Evolutionary conservation across 2,113 vertebrate species (phyloP).

Genomic region (Myiozetetes cayanensis): DNA sequence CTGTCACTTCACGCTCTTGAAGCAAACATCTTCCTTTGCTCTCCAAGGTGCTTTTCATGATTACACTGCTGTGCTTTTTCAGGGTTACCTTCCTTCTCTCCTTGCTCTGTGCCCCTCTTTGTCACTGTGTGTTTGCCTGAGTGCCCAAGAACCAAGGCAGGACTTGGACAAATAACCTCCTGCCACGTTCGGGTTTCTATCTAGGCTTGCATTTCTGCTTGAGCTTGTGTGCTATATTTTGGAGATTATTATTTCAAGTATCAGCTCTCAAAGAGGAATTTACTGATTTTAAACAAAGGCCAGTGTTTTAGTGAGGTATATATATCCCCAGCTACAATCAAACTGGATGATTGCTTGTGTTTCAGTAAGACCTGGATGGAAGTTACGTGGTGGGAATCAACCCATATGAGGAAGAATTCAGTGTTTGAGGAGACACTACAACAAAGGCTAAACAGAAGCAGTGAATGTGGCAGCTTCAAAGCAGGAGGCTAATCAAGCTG

Average conservation of each 20-base stretch:
- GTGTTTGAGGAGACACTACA: neutral
- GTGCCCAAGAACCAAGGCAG: neutral
- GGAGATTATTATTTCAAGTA: neutral
- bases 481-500: neutral
- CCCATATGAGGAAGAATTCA: neutral
- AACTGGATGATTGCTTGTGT: neutral
- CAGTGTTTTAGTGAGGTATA: neutral
- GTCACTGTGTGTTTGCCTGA: rapidly evolving
- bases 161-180: neutral
- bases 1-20: neutral
- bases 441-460: neutral
- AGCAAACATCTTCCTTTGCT: neutral
- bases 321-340: neutral
- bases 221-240: neutral
- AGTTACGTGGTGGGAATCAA: neutral
- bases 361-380: neutral
- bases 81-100: neutral
- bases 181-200: neutral
- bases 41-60: neutral
- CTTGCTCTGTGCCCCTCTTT: neutral
- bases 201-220: neutral
- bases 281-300: neutral
- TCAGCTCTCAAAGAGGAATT: neutral
- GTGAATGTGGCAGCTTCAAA: neutral
- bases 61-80: neutral